Base-by-base conservation (phyloP, 2,888 invertebrate species). In the Torymus texanus region DNA sequence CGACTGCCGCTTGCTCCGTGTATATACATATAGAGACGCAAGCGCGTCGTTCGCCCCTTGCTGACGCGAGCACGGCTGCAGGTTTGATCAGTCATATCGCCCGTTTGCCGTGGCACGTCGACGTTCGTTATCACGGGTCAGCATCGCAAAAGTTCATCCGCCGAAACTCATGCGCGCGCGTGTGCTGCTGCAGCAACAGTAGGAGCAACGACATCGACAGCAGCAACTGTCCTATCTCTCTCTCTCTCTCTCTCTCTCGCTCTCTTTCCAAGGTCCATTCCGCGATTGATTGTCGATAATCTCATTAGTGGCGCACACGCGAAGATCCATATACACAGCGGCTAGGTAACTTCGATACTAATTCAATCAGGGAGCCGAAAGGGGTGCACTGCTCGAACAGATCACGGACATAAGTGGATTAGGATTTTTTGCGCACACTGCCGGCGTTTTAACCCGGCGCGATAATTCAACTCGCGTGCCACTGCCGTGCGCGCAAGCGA, bases 221-320 rank as follows among this genome's bases (percentile, higher is more conserved):
- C 41, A 41, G 8, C 41, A 8, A 41, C 41, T 41, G 41, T 8
- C 41, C 41, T 41, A 41, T 76, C 10, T 74, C 41, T 68, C 53
- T 70, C 58, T 68, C n/a, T 50, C 14, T 70, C 58, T 68, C n/a
- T 50, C 14, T 70, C 58, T 68, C n/a, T 50, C 14, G n/a, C n/a
- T n/a, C n/a, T 70, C 58, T 68, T 18, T 50, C 14, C 67, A n/a
- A 16, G 63, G 65, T 71, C 62, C 72, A 72, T 71, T 75, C 58
- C 58, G 61, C 82, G 84, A 85, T 85, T 86, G 86, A 86, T 86
- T 86, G 84, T 82, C 85, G 83, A 85, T 86, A 85, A 86, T 86
- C 83, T 82, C 83, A 85, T 86, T 84, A 84, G 61, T 16, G 29
- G n/a, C 41, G 11, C 18, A 18, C 16, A 18, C 11, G 21, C 65